Percentiles rank a stretch among this genome's conserved stretches.
Evolutionary conservation across 2,888 invertebrate species (phyloP).

Genomic region (Catocala sponsa): DNA sequence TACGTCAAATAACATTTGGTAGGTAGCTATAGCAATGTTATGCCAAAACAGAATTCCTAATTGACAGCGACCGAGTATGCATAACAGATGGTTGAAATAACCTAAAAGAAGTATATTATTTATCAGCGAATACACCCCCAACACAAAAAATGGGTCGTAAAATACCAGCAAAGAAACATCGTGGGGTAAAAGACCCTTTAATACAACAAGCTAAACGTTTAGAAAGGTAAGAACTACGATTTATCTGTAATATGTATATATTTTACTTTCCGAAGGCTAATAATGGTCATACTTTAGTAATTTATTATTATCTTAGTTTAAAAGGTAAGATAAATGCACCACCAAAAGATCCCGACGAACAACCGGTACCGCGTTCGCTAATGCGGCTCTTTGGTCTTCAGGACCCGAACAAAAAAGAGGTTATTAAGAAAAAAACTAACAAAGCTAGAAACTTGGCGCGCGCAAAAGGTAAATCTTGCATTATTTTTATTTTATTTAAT

Average conservation of each 20-base stretch:
- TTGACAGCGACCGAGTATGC: too few relatives aligned
- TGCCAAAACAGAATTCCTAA: too few relatives aligned
- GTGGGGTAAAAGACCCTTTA: conserved; percentile 92
- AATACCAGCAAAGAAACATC: conserved; percentile 94
- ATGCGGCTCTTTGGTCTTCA: conserved; percentile 86
- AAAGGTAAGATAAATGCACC: conserved; percentile 92
- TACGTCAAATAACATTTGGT: too few relatives aligned
- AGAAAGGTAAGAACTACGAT: conserved; percentile 83
- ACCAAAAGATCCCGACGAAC: conserved; percentile 91
- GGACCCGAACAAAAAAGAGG: conserved; percentile 48
- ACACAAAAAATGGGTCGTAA: conserved; percentile 90
- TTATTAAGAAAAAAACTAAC: conserved; percentile 50
- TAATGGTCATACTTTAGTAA: background rate
- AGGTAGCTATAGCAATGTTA: too few relatives aligned
- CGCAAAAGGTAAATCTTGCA: conserved; percentile 29
- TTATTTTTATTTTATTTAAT: background rate
- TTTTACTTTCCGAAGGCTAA: too few relatives aligned
- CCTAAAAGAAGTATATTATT: conserved; percentile 1
- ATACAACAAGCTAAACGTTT: conserved; percentile 90
- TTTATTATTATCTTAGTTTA: conserved; percentile 84
- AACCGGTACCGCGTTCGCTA: conserved; percentile 92
- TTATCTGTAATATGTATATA: background rate
- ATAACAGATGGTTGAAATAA: conserved; percentile 4
- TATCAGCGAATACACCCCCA: background rate
- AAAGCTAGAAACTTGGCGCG: conserved; percentile 30